Base-by-base conservation (phyloP, 2,888 invertebrate genomes). In the Nymphalis c-album region DNA sequence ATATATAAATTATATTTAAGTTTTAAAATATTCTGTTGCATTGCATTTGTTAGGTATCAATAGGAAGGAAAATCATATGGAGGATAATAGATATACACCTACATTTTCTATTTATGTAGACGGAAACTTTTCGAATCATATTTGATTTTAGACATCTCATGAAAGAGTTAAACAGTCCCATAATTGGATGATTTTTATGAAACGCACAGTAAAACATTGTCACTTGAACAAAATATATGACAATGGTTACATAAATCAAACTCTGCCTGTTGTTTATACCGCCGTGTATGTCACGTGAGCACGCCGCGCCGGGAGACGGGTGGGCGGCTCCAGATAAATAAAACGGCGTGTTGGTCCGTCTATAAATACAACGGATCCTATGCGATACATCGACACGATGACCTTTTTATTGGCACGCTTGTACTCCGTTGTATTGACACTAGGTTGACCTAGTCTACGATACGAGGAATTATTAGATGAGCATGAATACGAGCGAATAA, bases 261-360 rank as follows among this genome's bases (percentile, higher is more conserved):
- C 46, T 40, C n/a, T 57, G 53, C 26, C 53, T 58, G 65, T 61
- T 61, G 55, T 60, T 69, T 68, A 64, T 65, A 64, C 60, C 20
- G 46, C 40, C 40, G 40, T 13, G 13, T 46, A 53, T 51, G 71
- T 70, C 60, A 66, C 53, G 31, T n/a, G 64, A 51, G 45, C 53
- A 50, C 60, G 71, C 60, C 68, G 66, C 60, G 71, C 60, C 68
- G 66, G 66, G 60, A 71, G 73, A 76, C 76, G 79, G 77, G 82
- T 78, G 81, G 82, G 81, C 80, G 79, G 71, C 78, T 77, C 77
- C 80, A 85, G 84, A 85, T 83, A 86, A 83, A 82, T 84, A 81
- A 81, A 84, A 80, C 86, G 76, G 85, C 84, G 85, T 87, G 88
- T 88, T 86, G 88, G 87, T 86, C 85, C 75, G 71, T 86, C 88